Base-by-base conservation (phyloP, 2,113 vertebrate genomes). In the Prionailurus viverrinus region DNA sequence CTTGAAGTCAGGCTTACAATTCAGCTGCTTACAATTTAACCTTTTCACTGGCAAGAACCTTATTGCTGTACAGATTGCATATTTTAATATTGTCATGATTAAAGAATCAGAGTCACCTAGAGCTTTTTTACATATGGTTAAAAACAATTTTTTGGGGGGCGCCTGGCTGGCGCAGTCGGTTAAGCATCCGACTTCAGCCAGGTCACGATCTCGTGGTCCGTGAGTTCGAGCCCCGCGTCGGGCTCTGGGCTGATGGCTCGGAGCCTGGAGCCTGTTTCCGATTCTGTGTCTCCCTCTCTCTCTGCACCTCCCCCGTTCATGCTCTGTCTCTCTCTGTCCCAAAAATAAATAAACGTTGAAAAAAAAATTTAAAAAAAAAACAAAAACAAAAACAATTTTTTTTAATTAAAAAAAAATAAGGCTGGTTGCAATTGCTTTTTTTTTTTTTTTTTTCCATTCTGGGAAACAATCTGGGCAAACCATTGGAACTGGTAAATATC, bases 11-110 rank as follows among this genome's bases (percentile, higher is more conserved):
- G 66, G 55, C 92, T 93, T 88, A 48, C 41, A 78, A 48, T 96
- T 94, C 10, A 92, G 84, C 23, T 2, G 3, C 81, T 86, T 51
- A 58, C 9, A 61, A 31, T 91, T 95, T 96, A 96, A 96, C 76
- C 95, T 96, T 91, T 96, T 41, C 73, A 80, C 95, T 81, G 10
- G 63, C 25, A 61, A 92, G 65, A 55, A 25, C 82, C 33, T 13
- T 45, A 1, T 33, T 68, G 45, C 53, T 5, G 1, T n/a, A 25
- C 29, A 45, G 58, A 91, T 36, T 68, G 73, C 41, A 84, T 68
- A 66, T 21, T 80, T 68, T 76, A 79, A 94, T 65, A 13, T 45
- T 82, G 33, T 80, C 55, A 71, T 48, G 23, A 91, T 87, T 63
- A 76, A 78, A 94, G 23, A 78, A 51, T 74, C n/a, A 53, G 21